phyloP scores from a whole-genome alignment of 2,113 vertebrate genomes.

The Tiliqua scincoides region DNA sequence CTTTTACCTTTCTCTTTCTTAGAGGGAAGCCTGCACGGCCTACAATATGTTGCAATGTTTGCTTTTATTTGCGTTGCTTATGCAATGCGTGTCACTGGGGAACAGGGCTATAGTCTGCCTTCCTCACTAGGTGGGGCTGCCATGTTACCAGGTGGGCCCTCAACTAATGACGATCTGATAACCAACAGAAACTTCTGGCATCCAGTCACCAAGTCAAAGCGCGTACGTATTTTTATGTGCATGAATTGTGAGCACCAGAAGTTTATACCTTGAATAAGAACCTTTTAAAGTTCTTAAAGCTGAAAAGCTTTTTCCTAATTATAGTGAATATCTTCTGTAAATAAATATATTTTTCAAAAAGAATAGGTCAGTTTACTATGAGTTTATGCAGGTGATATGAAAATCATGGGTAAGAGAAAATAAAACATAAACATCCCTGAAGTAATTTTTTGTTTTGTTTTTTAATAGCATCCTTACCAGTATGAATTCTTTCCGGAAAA shows the following conservation, averaged over 20 bases:
- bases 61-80: neutral
- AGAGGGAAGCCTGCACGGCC: neutral
- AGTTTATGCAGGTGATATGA: too few species aligned
- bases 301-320: too few species aligned
- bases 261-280: neutral
- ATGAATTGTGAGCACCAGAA: neutral
- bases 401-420: too few species aligned
- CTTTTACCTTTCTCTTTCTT: neutral
- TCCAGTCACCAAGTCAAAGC: neutral
- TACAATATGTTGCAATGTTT: neutral
- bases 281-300: too few species aligned
- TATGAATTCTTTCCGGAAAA: too few species aligned
- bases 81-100: neutral
- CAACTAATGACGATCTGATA: neutral
- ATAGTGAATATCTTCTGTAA: too few species aligned
- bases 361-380: too few species aligned
- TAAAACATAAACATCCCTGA: too few species aligned
- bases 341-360: too few species aligned
- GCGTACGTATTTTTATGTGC: neutral
- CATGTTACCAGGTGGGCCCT: too few species aligned
- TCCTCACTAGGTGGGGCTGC: neutral
- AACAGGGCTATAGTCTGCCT: neutral
- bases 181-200: neutral
- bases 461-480: too few species aligned
- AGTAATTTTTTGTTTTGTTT: too few species aligned